Conservation (phyloP, 35 echinoderm and acorn worm genomes). For the Stichopus chloronotus region DNA sequence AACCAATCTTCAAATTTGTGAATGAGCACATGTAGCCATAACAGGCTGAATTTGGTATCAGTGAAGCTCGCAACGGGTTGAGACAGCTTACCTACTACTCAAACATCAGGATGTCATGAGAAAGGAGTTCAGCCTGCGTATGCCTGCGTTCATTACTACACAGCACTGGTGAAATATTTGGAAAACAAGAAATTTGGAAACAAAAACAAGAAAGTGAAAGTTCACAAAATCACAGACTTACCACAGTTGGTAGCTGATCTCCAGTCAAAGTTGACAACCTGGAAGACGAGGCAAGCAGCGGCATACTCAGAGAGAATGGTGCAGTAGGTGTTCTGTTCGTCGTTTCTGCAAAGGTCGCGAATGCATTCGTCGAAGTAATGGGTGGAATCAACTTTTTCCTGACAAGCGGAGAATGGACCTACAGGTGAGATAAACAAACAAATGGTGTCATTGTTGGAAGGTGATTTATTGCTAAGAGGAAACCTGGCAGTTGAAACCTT, state of each 20-base stretch:
- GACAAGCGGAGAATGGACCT: constrained; percentile 50
- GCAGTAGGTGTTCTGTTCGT: not conserved
- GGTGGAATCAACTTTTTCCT: not conserved
- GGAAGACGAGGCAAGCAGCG: constrained; percentile 18
- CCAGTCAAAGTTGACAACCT: constrained; percentile 51
- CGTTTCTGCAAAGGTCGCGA: constrained; percentile 23
- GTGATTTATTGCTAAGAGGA: too few species aligned
- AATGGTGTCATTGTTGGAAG: not conserved
- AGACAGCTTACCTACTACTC: too few species aligned
- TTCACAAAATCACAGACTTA: not conserved
- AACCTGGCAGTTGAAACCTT: not conserved
- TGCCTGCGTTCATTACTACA: too few species aligned
- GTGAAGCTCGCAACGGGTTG: too few species aligned
- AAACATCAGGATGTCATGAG: too few species aligned
- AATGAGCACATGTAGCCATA: too few species aligned
- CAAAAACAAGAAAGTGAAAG: too few species aligned
- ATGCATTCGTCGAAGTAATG: constrained; percentile 47
- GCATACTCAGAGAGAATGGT: constrained; percentile 52
- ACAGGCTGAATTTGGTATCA: too few species aligned
- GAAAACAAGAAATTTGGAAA: too few species aligned
- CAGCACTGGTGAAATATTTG: too few species aligned
- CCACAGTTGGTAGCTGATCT: constrained; percentile 20
- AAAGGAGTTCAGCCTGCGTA: too few species aligned
- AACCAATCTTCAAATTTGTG: too few species aligned
- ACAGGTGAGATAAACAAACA: not conserved